phyloP scores from a whole-genome alignment of 1,140 invertebrate species.

The Eurosta solidaginis region DNA sequence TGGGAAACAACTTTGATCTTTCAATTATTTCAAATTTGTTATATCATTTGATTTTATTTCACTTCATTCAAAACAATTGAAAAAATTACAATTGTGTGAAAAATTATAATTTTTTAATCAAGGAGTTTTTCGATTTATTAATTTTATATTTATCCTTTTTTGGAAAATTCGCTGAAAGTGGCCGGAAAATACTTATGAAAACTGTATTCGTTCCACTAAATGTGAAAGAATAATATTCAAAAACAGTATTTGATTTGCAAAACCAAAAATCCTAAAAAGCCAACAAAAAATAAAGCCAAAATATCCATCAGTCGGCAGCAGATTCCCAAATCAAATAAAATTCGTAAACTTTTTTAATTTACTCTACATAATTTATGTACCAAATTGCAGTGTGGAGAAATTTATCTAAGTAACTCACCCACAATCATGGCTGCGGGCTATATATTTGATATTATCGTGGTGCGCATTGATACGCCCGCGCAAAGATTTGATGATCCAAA shows the following conservation, averaged over 20 bases:
- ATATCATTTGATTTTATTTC: background rate
- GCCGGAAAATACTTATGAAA: background rate
- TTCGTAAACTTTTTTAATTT: background rate
- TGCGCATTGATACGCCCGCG: constrained; percentile 28
- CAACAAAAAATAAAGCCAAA: background rate
- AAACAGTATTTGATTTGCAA: background rate
- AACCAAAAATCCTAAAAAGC: background rate
- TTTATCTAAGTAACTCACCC: background rate
- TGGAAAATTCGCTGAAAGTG: background rate
- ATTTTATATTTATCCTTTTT: constrained; percentile 4
- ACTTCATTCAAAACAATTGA: background rate
- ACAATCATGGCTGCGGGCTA: constrained; percentile 8
- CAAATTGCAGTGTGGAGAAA: background rate
- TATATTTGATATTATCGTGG: constrained; percentile 33
- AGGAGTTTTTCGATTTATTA: background rate
- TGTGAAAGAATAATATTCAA: background rate
- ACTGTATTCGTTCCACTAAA: background rate
- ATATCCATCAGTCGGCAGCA: background rate
- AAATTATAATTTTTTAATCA: constrained; percentile 12
- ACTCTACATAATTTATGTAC: background rate
- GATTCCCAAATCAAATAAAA: background rate
- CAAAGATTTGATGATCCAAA: background rate
- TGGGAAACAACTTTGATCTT: background rate
- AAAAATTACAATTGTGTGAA: background rate
- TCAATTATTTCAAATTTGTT: background rate